These are phyloP conservation scores for Drosophila siamana DNA, from an alignment of 2,888 invertebrate genomes.

Conservation along the genomic window DNA sequence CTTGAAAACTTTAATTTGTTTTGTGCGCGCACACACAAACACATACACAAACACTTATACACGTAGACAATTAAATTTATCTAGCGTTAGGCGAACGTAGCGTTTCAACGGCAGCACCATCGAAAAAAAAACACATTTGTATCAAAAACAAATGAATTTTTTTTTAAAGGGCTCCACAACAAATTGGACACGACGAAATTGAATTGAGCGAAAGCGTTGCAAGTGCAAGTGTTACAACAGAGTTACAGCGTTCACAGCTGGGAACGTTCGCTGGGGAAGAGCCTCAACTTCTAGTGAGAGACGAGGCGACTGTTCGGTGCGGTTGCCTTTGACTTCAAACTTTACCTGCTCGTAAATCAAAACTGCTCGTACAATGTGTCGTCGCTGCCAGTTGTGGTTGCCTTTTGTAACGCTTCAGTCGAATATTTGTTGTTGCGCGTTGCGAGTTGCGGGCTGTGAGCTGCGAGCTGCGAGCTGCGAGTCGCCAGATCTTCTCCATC, in stretches of 20 bases:
- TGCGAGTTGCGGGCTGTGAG: conserved; percentile 35
- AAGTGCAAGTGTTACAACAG: conserved; percentile 59
- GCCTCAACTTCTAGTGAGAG: conserved; percentile 1
- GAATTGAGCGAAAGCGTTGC: conserved; percentile 55
- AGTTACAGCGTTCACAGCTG: not conserved
- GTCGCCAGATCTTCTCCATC: conserved; percentile 24
- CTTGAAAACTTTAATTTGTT: conserved; percentile 65
- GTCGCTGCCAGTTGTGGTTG: conserved; percentile 59
- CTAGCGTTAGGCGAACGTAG: conserved; percentile 28
- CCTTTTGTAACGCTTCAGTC: conserved; percentile 69
- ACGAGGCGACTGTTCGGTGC: conserved; percentile 6
- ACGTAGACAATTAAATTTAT: conserved; percentile 25
- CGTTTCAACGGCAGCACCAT: conserved; percentile 6
- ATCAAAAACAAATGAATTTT: conserved; percentile 33
- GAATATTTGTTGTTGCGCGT: conserved; percentile 47
- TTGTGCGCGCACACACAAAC: conserved; percentile 36
- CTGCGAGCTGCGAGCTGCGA: conserved; percentile 23
- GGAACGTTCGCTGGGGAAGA: not conserved
- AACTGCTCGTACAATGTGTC: conserved; percentile 61
- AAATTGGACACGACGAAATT: conserved; percentile 25
- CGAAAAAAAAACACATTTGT: conserved; percentile 8
- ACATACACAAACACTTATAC: not conserved
- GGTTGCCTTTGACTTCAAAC: not conserved
- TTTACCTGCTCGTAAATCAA: conserved; percentile 57
- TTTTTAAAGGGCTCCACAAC: conserved; percentile 21